These are phyloP conservation scores for Podarcis muralis DNA, from an alignment of 2,113 vertebrate genomes.

Conservation along the genomic window DNA sequence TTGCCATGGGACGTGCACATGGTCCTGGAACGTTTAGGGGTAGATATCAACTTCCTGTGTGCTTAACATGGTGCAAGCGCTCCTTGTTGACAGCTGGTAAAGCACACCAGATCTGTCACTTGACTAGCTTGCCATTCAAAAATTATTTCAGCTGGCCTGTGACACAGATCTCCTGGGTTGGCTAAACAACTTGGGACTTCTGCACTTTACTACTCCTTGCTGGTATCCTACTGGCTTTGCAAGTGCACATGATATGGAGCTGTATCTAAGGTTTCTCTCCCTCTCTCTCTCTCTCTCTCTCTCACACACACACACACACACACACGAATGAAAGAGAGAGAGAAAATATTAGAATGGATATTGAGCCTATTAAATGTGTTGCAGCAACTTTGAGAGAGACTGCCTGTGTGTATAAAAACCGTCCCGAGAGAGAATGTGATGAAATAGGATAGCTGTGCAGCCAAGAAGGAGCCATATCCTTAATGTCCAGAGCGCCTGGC, in stretches of 20 bases:
- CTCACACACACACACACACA: no score
- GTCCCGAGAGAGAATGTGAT: background rate
- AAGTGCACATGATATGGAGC: background rate
- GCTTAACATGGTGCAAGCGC: background rate
- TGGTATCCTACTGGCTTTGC: background rate
- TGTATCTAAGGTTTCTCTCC: background rate
- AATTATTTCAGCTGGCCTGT: background rate
- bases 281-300: no score
- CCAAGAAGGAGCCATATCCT: background rate
- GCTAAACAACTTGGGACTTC: background rate
- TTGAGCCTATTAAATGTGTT: background rate
- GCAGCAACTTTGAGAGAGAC: background rate
- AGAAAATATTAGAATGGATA: background rate
- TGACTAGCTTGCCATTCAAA: background rate
- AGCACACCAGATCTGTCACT: background rate
- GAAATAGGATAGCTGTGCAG: background rate
- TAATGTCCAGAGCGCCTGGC: background rate
- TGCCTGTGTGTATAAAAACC: background rate
- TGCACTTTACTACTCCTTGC: background rate
- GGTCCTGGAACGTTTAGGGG: background rate
- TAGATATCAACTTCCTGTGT: background rate
- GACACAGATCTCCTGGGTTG: background rate
- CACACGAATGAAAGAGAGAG: accelerated
- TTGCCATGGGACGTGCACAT: background rate
- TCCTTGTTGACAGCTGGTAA: background rate